Evolutionary conservation across 2,797 vertebrate genomes (phyloP).

Genomic region (Crotalus adamanteus): DNA sequence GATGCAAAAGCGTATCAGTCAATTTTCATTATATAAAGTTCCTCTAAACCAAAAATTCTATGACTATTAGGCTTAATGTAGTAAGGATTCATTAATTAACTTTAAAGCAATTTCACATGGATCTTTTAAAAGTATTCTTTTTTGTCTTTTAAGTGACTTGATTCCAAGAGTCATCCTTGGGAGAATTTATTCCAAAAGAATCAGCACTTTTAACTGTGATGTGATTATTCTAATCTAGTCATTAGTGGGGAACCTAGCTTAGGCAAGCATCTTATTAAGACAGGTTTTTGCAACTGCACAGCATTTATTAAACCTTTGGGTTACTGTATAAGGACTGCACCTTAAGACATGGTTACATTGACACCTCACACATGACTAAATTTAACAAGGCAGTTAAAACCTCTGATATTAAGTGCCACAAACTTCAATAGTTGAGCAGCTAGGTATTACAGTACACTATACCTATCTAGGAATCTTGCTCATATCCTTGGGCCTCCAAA

Average conservation of each 20-base stretch:
- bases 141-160: no score
- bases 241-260: not conserved
- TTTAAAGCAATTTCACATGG: not conserved
- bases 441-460: not conserved
- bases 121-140: not conserved
- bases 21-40: not conserved
- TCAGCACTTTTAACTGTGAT: not conserved
- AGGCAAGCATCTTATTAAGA: not conserved
- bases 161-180: not conserved
- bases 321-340: not conserved
- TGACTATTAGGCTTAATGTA: not conserved
- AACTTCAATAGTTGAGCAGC: not conserved
- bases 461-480: not conserved
- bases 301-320: not conserved
- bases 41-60: not conserved
- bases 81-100: not conserved
- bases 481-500: not conserved
- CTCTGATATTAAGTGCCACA: not conserved
- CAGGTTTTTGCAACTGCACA: not conserved
- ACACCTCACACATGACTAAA: not conserved
- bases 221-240: not conserved
- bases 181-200: not conserved
- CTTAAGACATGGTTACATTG: not conserved
- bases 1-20: not conserved
- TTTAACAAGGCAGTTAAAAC: not conserved